Base-by-base conservation (phyloP, 2,888 invertebrate genomes). In the Diabrotica balteata region DNA sequence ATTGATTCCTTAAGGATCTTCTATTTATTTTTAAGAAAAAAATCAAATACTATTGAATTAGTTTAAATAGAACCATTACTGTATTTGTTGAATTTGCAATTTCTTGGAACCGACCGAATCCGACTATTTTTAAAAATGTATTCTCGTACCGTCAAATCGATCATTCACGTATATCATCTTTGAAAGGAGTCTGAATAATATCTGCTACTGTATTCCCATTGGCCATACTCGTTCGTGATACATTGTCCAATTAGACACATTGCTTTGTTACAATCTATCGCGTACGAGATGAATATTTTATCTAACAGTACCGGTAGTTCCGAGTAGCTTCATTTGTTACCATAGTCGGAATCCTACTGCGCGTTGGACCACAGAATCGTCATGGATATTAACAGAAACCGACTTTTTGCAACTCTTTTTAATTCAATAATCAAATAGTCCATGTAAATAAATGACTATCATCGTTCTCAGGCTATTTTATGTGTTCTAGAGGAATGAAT, bases 371-470 rank as follows among this genome's bases (percentile, higher is more conserved):
- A 46, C 51, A 64, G 46, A 58, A 59, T 47, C 32, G 64, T 63
- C 64, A 58, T 52, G 58, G 45, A 59, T 22, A 32, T 52, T 58
- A 58, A 52, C 44, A 10, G 43, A 42, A 58, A 58, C 10, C 10
- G 52, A 45, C 58, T 47, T 69, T 62, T 66, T 59, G 62, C 59
- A 47, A 52, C 46, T 54, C 52, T 66, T 69, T 59, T 66, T 69
- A 69, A 69, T 69, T 66, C 59, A 66, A 69, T 69, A 69, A 69
- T 62, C 59, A 68, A 68, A 68, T 66, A 68, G 65, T 62, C 57
- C 68, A 68, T 68, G 68, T 68, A 68, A 62, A 66, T 66, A 66
- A 53, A 66, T 51, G 59, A 52, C 50, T 42, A 59, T 58, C 49
- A 10, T 17, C 61, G 68, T 68, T 68, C 68, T 68, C 68, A 68